Evolutionary conservation across 2,888 invertebrate genomes (phyloP), one percentile per base, ranked within the genome.

Genomic region (Stomorhina lunata): DNA sequence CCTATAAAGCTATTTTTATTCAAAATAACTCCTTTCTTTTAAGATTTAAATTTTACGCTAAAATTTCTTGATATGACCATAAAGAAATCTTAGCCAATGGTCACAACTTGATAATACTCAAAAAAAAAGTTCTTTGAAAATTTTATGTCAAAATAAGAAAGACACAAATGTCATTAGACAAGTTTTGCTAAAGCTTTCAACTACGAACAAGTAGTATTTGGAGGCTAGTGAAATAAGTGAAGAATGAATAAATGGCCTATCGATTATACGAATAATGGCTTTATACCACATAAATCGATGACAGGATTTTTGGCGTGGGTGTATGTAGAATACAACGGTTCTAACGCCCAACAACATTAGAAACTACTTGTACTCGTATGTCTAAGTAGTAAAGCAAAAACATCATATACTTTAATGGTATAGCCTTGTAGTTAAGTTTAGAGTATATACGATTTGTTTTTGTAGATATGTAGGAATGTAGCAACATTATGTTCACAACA

Each of bases 271-370:
- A 50, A 59, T 75, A 75, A 79, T 82, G 85, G 88, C 84, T 86
- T 85, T 85, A 84, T 85, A 85, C 85, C 85, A 86, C 87, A 89
- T 88, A 88, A 88, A 89, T 89, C 89, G 89, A 89, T 88, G 89
- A 85, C 84, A 86, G 86, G 4, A 61, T 76, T 66, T 79, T 66
- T 15, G n/a, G n/a, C n/a, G n/a, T n/a, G 66, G 71, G 82, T 82
- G 82, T 79, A 79, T 66, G 69, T 65, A 45, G 12, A 53, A 53
- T 59, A 82, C 82, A 82, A 76, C 65, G 65, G 37, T 82, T 82
- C 75, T 79, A 79, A 79, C 82, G 89, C 89, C 88, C 89, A 87
- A 87, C 53, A 78, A 78, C 85, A 85, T 84, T 85, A 83, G 43
- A 72, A 72, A 72, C 72, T 59, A 79, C 79, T 79, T 79, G 79